Percentiles rank a stretch among this genome's conserved stretches.
Evolutionary conservation across 2,888 invertebrate genomes (phyloP).

Genomic region (Colletes collaris): DNA sequence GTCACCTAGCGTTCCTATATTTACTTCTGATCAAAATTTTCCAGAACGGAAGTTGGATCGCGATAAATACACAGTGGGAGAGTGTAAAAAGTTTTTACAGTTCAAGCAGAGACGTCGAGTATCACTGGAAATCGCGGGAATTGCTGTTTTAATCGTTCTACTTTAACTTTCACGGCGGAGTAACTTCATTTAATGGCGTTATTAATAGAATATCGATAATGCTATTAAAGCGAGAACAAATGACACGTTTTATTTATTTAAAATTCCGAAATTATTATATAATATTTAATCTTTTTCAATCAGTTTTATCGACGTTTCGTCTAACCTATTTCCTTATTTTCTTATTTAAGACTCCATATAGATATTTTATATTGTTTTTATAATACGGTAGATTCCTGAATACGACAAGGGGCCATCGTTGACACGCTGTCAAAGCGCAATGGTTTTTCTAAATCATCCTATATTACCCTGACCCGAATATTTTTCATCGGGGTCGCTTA

Average conservation of each 20-base stretch:
- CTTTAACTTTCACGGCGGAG: conserved; percentile 19
- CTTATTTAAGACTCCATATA: not conserved
- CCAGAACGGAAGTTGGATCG: not conserved
- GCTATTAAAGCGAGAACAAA: not conserved
- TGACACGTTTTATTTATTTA: not conserved
- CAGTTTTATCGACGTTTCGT: not conserved
- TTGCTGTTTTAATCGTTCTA: conserved; percentile 9
- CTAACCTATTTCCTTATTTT: too few species aligned
- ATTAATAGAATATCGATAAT: conserved; percentile 30
- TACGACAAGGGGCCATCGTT: not conserved
- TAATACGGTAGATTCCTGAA: too few species aligned
- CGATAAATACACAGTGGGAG: not conserved
- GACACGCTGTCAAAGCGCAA: not conserved
- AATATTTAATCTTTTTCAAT: not conserved
- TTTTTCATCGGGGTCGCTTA: conserved; percentile 44
- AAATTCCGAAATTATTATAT: not conserved
- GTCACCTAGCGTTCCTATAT: too few species aligned
- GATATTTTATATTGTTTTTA: too few species aligned
- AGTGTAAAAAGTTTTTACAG: conserved; percentile 1
- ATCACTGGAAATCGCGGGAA: not conserved
- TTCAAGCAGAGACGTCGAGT: not conserved
- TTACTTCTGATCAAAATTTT: not conserved
- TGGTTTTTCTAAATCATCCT: conserved; percentile 25
- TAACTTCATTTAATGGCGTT: conserved; percentile 2
- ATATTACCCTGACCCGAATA: conserved; percentile 46